phyloP scores from a whole-genome alignment of 2,797 vertebrate species.

The Podarcis lilfordi region DNA sequence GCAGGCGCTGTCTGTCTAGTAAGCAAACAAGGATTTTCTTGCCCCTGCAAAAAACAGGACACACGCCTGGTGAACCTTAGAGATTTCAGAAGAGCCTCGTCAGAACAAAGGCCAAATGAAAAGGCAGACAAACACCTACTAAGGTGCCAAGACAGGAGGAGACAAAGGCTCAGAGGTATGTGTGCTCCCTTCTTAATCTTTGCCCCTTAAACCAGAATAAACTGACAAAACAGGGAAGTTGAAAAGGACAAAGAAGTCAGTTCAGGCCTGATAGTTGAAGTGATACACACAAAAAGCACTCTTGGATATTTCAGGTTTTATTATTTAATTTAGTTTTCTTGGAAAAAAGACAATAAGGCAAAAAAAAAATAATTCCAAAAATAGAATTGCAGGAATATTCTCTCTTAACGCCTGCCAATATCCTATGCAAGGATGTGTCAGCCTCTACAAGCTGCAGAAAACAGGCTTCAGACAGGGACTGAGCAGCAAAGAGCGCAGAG shows the following conservation, averaged over 20 bases:
- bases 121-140: neutral
- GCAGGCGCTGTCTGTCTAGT: neutral
- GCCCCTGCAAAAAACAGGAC: neutral
- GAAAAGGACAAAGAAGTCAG: neutral
- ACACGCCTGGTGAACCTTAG: neutral
- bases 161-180: neutral
- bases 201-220: neutral
- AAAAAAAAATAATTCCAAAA: conserved; percentile 70
- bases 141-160: neutral
- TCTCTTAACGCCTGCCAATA: conserved; percentile 56
- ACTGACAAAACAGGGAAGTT: neutral
- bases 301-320: conserved; percentile 59
- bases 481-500: conserved; percentile 46
- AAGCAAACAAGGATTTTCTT: neutral
- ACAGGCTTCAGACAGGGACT: conserved; percentile 17
- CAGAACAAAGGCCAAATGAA: neutral
- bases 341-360: conserved; percentile 54
- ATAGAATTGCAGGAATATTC: conserved; percentile 68
- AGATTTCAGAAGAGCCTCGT: neutral
- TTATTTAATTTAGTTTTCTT: conserved; percentile 79
- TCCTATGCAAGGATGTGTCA: conserved; percentile 53
- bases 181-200: neutral
- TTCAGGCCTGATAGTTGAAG: neutral
- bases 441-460: conserved; percentile 48
- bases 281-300: neutral